Percentiles rank a stretch among this genome's conserved stretches.
Evolutionary conservation across 2,888 invertebrate species (phyloP).

Genomic region (Gibbula magus): DNA sequence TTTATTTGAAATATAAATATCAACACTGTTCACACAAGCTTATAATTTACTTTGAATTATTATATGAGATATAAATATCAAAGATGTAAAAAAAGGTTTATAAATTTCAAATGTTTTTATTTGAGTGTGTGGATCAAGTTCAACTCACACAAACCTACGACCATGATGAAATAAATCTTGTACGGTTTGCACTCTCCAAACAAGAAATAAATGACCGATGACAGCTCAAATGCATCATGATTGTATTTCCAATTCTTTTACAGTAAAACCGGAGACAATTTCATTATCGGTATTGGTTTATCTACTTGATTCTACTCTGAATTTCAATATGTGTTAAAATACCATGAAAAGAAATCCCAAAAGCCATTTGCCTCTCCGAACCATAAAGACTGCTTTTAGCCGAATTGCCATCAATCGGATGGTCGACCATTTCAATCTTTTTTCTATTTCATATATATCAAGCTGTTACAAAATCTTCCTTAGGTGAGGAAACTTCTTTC

Average conservation of each 20-base stretch:
- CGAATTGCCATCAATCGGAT: neutral
- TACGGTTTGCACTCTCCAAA: too few species aligned
- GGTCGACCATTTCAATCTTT: neutral
- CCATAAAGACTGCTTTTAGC: neutral
- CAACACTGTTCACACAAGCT: too few species aligned
- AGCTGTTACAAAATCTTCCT: too few species aligned
- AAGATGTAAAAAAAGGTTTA: too few species aligned
- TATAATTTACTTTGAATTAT: too few species aligned
- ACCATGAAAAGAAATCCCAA: neutral
- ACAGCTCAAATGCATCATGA: neutral
- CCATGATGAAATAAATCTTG: too few species aligned
- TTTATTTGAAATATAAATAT: too few species aligned
- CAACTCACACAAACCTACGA: too few species aligned
- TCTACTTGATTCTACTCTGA: neutral
- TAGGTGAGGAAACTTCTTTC: neutral
- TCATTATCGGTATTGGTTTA: conserved; percentile 1
- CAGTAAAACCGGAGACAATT: neutral
- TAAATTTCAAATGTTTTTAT: too few species aligned
- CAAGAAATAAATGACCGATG: neutral
- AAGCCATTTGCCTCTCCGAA: neutral
- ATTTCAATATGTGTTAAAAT: neutral
- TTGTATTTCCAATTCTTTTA: neutral
- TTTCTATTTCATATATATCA: too few species aligned
- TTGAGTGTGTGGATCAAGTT: too few species aligned
- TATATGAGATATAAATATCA: too few species aligned